A percentile compares a stretch with the other conserved stretches of the same genome.
These are phyloP conservation scores for Patella depressa DNA, from an alignment of 2,888 invertebrate genomes.

Conservation along the genomic window DNA sequence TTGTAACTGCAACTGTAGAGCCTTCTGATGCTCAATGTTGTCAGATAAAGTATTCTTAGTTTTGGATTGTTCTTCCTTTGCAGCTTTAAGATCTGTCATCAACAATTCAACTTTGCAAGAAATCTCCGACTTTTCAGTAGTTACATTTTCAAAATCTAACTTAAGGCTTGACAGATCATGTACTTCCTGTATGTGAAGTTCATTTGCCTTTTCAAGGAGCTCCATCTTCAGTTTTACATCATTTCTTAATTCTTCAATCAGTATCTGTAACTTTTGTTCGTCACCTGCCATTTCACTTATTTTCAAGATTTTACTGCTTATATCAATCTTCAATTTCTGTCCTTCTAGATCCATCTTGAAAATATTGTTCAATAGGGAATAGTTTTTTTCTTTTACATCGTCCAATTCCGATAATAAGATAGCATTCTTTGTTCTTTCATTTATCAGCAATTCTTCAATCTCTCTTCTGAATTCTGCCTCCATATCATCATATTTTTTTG, in stretches of 20 bases:
- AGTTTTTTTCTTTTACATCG: not conserved
- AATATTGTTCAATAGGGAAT: not conserved
- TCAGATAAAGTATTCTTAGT: not conserved
- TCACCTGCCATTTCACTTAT: conserved; percentile 4
- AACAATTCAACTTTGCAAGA: too few species aligned
- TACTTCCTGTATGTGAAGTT: not conserved
- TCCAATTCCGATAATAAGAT: not conserved
- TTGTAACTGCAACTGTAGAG: not conserved
- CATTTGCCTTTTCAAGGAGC: conserved; percentile 13
- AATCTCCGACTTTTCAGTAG: too few species aligned
- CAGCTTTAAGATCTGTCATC: not conserved
- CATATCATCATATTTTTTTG: conserved; percentile 12
- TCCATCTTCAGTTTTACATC: conserved; percentile 18
- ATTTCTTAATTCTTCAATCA: conserved; percentile 3
- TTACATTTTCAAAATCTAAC: not conserved
- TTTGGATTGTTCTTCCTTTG: conserved; percentile 13
- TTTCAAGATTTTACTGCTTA: not conserved
- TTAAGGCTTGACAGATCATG: not conserved
- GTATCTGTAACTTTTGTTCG: not conserved
- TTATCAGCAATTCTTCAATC: not conserved
- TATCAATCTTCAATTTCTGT: conserved; percentile 7
- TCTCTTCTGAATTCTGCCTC: not conserved
- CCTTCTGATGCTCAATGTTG: not conserved
- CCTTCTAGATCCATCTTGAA: not conserved
- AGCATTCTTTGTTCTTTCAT: not conserved